A percentile compares a stretch with the other conserved stretches of the same genome.
Evolutionary conservation across 2,113 vertebrate genomes (phyloP).

Genomic region (Setophaga petechia): DNA sequence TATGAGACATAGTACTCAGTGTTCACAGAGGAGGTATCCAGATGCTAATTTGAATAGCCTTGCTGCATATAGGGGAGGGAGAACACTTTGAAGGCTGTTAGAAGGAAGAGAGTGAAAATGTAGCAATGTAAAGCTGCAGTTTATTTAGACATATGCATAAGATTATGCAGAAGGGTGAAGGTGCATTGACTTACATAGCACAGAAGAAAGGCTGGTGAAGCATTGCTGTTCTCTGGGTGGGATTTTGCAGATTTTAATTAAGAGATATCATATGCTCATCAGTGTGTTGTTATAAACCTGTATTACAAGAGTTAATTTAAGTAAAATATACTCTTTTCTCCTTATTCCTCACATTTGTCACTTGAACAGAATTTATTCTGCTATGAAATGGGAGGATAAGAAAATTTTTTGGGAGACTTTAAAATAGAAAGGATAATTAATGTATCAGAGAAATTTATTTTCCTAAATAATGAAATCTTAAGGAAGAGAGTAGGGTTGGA

Average conservation of each 20-base stretch:
- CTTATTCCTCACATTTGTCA: background rate
- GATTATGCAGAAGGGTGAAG: background rate
- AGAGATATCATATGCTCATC: background rate
- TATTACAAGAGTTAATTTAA: background rate
- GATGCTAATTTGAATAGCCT: background rate
- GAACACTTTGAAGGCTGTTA: background rate
- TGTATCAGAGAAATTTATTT: background rate
- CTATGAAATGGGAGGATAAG: background rate
- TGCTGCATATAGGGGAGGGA: background rate
- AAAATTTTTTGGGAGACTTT: background rate
- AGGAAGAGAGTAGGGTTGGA: background rate
- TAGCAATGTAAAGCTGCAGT: background rate
- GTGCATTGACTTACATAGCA: background rate
- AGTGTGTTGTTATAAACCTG: background rate
- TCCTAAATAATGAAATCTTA: background rate
- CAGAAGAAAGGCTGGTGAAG: background rate
- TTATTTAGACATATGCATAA: background rate
- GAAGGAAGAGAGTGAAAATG: background rate
- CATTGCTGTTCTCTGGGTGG: background rate
- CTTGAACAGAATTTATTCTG: background rate
- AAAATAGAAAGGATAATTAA: background rate
- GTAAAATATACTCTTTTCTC: background rate
- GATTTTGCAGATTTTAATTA: background rate
- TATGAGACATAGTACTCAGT: background rate
- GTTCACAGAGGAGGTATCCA: background rate